Evolutionary conservation across 2,888 invertebrate species (phyloP).

Genomic region (Nemotelus pantherinus): DNA sequence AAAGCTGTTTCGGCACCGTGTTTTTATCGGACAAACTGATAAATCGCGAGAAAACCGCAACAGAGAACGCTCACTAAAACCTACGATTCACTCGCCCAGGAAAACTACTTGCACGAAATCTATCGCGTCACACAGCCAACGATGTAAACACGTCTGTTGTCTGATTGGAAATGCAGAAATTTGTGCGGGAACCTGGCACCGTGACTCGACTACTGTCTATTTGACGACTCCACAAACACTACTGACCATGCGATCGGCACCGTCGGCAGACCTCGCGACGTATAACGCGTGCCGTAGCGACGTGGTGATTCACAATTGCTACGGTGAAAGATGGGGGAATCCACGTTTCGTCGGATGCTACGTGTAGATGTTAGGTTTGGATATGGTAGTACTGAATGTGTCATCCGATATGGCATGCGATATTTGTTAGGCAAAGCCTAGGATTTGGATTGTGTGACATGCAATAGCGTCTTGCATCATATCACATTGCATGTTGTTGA

Average conservation of each 20-base stretch:
- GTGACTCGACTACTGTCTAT: constrained; percentile 16
- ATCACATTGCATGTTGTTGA: too few relatives aligned
- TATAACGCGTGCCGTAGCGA: neutral
- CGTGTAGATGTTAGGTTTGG: neutral
- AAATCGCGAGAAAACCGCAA: neutral
- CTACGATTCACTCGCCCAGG: neutral
- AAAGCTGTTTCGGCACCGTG: constrained; percentile 23
- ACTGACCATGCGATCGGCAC: constrained; percentile 5
- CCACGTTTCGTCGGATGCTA: neutral
- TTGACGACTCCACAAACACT: constrained; percentile 35
- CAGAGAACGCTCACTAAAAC: neutral
- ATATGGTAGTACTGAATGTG: too few relatives aligned
- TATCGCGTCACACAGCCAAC: constrained; percentile 5
- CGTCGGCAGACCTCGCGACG: constrained; percentile 12
- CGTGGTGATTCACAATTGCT: constrained; percentile 33
- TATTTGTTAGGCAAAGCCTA: too few relatives aligned
- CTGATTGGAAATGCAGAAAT: constrained; percentile 29
- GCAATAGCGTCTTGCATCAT: too few relatives aligned
- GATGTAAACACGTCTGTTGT: constrained; percentile 40
- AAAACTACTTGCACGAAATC: neutral
- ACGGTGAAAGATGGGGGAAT: neutral
- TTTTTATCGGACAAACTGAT: constrained; percentile 26
- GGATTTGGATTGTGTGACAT: too few relatives aligned
- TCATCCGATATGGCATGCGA: too few relatives aligned
- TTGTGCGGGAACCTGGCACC: neutral